Base-by-base conservation (phyloP, 2,113 vertebrate species). In the Saimiri boliviensis region DNA sequence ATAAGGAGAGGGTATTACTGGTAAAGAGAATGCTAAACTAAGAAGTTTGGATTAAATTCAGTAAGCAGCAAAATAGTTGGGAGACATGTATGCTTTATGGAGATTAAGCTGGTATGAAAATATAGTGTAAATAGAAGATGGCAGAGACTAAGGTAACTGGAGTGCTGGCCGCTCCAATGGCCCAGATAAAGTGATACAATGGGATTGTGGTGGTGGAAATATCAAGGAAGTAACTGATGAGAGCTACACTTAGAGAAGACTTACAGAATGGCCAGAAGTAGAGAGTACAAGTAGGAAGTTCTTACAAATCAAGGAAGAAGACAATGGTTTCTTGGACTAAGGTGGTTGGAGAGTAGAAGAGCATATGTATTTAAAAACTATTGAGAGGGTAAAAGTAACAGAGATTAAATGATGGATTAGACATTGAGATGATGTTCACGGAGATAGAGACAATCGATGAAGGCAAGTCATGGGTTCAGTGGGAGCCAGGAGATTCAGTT, bases 41-140 rank as follows among this genome's bases (percentile, higher is more conserved):
- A 71, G 30, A 91, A 56, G 20, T 47, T 47, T 35, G 20, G 23
- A 60, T n/a, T 74, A 68, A 66, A 71, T 52, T 66, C 47, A 56
- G 40, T 23, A 37, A 83, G 74, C 21, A 90, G 6, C 9, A 20
- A 32, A 83, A 45, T 32, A 66, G 37, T 27, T 80, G 30, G 68
- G 30, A 45, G 79, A 81, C 14, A 84, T 20, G 32, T 47, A 17
- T 2, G 5, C 8, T 71, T 89, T 52, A 32, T 40, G 47, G 58
- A 60, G 21, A 83, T 10, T 8, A 25, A 76, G 16, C 42, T 40
- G 60, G 49, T 2, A 49, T 91, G n/a, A 85, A 63, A 86, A 81
- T 16, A 42, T 0, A 35, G 5, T 10, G 1, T 35, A 10, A 60
- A n/a, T 0, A 77, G 79, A 73, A 76, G 58, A 19, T 2, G 35